phyloP scores from a whole-genome alignment of 2,888 invertebrate genomes.

The Dolichomitus sp. region DNA sequence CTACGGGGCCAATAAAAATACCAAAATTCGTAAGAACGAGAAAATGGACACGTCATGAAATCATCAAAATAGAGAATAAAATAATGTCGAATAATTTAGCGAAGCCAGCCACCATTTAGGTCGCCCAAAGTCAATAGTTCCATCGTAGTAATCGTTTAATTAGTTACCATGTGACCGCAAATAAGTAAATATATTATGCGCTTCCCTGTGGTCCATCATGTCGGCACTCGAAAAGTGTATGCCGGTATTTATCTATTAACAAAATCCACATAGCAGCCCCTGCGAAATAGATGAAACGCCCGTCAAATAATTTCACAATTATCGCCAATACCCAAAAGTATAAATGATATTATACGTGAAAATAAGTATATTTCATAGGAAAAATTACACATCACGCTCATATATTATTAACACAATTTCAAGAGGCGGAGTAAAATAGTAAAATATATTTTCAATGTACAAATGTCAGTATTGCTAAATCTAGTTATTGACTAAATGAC shows the following conservation, averaged over 20 bases:
- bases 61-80: conserved; percentile 6
- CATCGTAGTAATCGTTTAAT: not conserved
- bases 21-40: not conserved
- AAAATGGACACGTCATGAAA: conserved; percentile 1
- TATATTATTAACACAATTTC: not conserved
- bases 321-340: not conserved
- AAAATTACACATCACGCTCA: not conserved
- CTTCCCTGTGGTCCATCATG: not conserved
- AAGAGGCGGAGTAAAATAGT: conserved; percentile 17
- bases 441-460: conserved; percentile 56
- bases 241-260: not conserved
- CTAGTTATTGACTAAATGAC: conserved; percentile 24
- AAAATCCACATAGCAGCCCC: not conserved
- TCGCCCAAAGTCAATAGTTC: not conserved
- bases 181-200: conserved; percentile 11
- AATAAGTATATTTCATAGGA: not conserved
- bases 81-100: conserved; percentile 3
- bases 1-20: not conserved
- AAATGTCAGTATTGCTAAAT: conserved; percentile 32
- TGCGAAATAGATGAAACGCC: not conserved
- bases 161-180: not conserved
- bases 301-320: not conserved
- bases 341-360: not conserved
- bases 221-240: not conserved
- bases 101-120: not conserved